Evolutionary conservation across 2,888 invertebrate genomes (phyloP), one percentile per base, ranked within the genome.

Genomic region (Catotricha subobsoleta): DNA sequence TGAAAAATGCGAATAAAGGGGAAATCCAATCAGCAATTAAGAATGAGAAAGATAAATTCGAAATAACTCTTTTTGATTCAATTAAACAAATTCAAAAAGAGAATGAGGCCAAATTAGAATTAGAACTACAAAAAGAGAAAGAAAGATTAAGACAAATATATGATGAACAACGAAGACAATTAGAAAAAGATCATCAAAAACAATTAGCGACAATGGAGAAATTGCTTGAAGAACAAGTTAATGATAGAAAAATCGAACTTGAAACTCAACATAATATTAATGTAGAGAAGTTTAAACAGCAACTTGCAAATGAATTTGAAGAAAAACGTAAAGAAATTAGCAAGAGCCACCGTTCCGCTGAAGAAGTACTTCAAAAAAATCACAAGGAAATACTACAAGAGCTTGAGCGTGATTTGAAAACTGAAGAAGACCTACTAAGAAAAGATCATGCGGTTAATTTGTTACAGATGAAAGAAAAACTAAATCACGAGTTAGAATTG

Each of bases 371-470:
- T 9, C 59, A 62, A 36, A 49, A 53, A 40, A 61, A 62, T 44
- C 62, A 62, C 31, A 48, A 55, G 1, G 61, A 61, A 43, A 54
- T 61, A 9, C 47, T 62, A 5, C 56, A 58, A 15, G 60, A 62
- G 19, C 49, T 64, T 3, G 62, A 63, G 34, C 49, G 62, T 0
- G 62, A 62, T 44, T 36, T 62, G 28, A 60, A 59, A 46, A 59
- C 58, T 42, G 58, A 81, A 72, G 78, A 80, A 54, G 76, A 75
- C 48, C 66, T 75, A 1, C 59, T 81, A 0, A 67, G 76, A 2
- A 71, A 71, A 6, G 76, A 79, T 44, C 80, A 82, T 55, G 70
- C 74, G 20, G 69, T 71, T 25, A 71, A 74, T 51, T 52, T 81
- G 44, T 64, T 68, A 2, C 76, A 79, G 48, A 60, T 81, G 39